These are phyloP conservation scores for Clistopyga incitator DNA, from an alignment of 2,888 invertebrate genomes.

Conservation along the genomic window DNA sequence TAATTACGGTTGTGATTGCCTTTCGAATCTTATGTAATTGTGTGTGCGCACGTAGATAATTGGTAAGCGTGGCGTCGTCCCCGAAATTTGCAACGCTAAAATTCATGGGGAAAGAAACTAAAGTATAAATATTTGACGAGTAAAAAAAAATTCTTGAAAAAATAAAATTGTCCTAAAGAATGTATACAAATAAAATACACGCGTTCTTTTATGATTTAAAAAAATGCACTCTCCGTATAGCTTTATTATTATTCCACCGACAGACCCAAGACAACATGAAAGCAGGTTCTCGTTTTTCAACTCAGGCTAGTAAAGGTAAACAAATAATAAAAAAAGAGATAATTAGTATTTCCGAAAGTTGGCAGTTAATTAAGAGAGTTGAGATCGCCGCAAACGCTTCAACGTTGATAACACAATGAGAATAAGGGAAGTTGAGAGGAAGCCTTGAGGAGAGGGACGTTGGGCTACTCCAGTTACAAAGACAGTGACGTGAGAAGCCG, in stretches of 20 bases:
- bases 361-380: slow-evolving; percentile 78
- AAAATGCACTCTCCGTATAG: not conserved
- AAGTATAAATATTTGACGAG: no score
- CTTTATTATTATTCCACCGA: not conserved
- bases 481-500: slow-evolving; percentile 19
- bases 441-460: slow-evolving; percentile 2
- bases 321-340: slow-evolving; percentile 57
- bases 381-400: slow-evolving; percentile 64
- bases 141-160: no score
- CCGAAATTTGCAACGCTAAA: no score
- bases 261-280: not conserved
- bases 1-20: no score
- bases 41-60: no score
- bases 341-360: slow-evolving; percentile 76
- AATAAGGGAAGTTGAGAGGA: slow-evolving; percentile 22
- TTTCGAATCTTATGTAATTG: no score
- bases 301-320: not conserved
- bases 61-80: no score
- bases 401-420: slow-evolving; percentile 23
- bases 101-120: no score
- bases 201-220: not conserved
- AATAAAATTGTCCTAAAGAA: no score
- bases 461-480: slow-evolving; percentile 45
- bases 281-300: not conserved
- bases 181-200: not conserved